These are phyloP conservation scores for Calvadosia cruxmelitensis DNA, from an alignment of 30 jellyfish, hydroid and myxozoan genomes.

Conservation along the genomic window DNA sequence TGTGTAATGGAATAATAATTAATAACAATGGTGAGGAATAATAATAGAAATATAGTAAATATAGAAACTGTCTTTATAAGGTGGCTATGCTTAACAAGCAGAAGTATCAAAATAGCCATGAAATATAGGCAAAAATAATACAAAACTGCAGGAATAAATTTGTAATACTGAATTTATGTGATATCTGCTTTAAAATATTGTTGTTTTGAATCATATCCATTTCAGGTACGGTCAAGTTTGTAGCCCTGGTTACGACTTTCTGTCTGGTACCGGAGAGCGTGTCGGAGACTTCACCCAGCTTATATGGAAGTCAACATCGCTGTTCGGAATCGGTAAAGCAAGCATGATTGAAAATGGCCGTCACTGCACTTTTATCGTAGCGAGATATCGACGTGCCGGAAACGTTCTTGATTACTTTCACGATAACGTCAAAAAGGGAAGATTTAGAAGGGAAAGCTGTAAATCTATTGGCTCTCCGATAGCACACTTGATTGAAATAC, in stretches of 20 bases:
- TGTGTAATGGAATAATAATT: too few relatives aligned
- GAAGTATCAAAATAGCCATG: too few relatives aligned
- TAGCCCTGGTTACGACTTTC: constrained; percentile 86
- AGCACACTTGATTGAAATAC: not conserved
- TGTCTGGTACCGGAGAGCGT: constrained; percentile 29
- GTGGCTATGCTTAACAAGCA: too few relatives aligned
- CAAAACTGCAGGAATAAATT: too few relatives aligned
- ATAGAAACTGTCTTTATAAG: too few relatives aligned
- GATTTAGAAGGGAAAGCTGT: constrained; percentile 5
- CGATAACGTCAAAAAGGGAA: constrained; percentile 70
- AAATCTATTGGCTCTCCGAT: not conserved
- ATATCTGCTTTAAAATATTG: too few relatives aligned
- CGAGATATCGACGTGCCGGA: constrained; percentile 78
- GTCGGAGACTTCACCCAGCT: constrained; percentile 96
- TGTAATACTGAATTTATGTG: too few relatives aligned
- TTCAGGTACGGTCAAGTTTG: constrained; percentile 93
- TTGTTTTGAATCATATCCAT: too few relatives aligned
- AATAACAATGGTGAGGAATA: too few relatives aligned
- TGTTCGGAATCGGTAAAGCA: constrained; percentile 92
- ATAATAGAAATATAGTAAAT: too few relatives aligned
- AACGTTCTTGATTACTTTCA: constrained; percentile 37
- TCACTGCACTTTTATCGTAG: constrained; percentile 88
- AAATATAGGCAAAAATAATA: too few relatives aligned
- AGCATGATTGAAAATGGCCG: constrained; percentile 48
- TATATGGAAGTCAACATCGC: constrained; percentile 70